Conservation (phyloP, 1,140 invertebrate species). For the Drosophila subpulchrella region DNA sequence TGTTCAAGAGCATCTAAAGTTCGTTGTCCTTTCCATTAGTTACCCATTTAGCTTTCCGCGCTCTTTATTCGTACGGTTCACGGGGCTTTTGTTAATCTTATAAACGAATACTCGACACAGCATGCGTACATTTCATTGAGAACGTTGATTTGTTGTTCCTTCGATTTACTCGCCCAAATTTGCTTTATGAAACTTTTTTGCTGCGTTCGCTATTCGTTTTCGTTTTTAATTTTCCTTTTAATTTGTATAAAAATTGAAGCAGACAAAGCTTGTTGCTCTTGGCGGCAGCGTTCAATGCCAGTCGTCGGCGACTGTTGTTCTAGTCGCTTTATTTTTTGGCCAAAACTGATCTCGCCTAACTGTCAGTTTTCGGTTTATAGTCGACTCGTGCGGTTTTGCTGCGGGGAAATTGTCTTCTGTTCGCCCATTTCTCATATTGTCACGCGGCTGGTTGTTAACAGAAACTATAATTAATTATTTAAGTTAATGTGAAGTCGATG, state of each 20-base stretch:
- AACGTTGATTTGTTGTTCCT: constrained; percentile 79
- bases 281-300: constrained; percentile 77
- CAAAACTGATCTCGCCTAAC: constrained; percentile 83
- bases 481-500: constrained; percentile 21
- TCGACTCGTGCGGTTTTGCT: constrained; percentile 73
- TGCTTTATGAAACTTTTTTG: constrained; percentile 72
- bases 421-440: constrained; percentile 68
- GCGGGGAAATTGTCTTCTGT: constrained; percentile 59
- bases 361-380: constrained; percentile 79
- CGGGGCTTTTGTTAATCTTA: constrained; percentile 61
- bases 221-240: constrained; percentile 57
- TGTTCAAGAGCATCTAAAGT: constrained; percentile 25
- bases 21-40: constrained; percentile 24
- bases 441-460: constrained; percentile 35
- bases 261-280: constrained; percentile 79
- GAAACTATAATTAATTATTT: constrained; percentile 38
- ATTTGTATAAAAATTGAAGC: constrained; percentile 74
- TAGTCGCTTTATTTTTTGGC: constrained; percentile 71
- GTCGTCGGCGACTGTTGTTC: constrained; percentile 77
- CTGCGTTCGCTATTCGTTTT: constrained; percentile 42
- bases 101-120: constrained; percentile 63
- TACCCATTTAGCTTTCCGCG: background rate
- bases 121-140: constrained; percentile 74
- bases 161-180: constrained; percentile 62
- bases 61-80: constrained; percentile 8